Evolutionary conservation across 2,888 invertebrate genomes (phyloP).

Genomic region (Laspeyria flexula): DNA sequence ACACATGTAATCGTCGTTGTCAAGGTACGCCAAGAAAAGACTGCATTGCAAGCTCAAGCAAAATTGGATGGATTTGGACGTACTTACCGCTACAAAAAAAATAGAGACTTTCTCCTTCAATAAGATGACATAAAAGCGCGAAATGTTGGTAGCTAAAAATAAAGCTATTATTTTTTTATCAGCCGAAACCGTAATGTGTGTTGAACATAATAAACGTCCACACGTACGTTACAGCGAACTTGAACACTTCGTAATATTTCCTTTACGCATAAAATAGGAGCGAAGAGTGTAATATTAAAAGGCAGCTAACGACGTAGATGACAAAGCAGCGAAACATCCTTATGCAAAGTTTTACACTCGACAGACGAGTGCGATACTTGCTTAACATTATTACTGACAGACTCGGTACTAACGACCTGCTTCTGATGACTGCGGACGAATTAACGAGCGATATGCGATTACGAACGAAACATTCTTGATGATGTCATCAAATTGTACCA

Average conservation of each 20-base stretch:
- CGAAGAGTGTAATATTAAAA: constrained; percentile 36
- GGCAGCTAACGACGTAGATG: constrained; percentile 41
- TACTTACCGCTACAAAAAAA: too few species aligned
- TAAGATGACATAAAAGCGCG: too few species aligned
- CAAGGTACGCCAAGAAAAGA: too few species aligned
- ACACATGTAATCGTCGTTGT: too few species aligned
- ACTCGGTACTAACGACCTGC: constrained; percentile 24
- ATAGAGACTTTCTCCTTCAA: too few species aligned
- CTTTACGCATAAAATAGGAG: constrained; percentile 16
- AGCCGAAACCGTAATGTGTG: background rate
- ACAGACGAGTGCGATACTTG: constrained; percentile 27
- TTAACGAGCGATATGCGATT: constrained; percentile 26
- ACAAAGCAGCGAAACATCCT: constrained; percentile 36
- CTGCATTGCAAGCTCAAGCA: too few species aligned
- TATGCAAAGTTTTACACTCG: constrained; percentile 38
- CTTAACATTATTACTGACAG: constrained; percentile 29
- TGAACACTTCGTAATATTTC: constrained; percentile 16
- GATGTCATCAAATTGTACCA: background rate
- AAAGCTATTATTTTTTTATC: background rate
- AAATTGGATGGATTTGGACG: too few species aligned
- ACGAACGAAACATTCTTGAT: background rate
- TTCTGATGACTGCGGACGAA: constrained; percentile 8
- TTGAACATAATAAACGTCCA: background rate
- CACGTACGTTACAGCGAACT: constrained; percentile 3
- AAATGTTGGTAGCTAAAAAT: too few species aligned